Percentiles rank a stretch among this genome's conserved stretches.
Conservation (phyloP, 1,140 invertebrate genomes). For the Eueides isabella region DNA sequence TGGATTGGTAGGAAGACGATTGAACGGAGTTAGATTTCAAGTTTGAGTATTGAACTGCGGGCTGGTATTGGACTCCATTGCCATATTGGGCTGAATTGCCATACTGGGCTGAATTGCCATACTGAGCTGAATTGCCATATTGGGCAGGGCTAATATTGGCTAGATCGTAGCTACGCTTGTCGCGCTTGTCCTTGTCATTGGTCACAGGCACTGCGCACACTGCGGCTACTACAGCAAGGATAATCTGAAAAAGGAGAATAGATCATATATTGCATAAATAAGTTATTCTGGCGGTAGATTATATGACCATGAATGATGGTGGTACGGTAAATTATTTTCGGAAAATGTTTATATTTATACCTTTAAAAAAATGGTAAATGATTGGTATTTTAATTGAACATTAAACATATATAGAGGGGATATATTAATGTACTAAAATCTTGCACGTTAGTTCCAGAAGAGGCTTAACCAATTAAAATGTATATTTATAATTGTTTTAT, state of each 20-base stretch:
- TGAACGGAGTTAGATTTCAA: constrained; percentile 38
- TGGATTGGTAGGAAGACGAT: constrained; percentile 40
- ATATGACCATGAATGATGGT: no score
- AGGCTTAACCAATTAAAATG: no score
- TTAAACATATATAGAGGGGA: no score
- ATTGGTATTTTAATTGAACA: no score
- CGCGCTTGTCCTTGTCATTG: constrained; percentile 17
- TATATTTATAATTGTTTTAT: no score
- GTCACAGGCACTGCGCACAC: constrained; percentile 24
- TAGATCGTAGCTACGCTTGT: constrained; percentile 40
- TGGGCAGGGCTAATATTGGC: neutral
- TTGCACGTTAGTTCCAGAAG: no score
- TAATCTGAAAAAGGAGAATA: constrained; percentile 26
- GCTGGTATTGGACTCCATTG: constrained; percentile 8
- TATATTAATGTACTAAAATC: no score
- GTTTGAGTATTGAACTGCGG: constrained; percentile 16
- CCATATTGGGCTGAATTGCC: neutral
- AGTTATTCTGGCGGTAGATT: no score
- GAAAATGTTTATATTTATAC: no score
- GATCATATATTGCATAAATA: neutral
- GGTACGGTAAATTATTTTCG: no score
- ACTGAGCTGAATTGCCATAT: neutral
- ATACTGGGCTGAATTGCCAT: neutral
- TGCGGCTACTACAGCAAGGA: constrained; percentile 29
- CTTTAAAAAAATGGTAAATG: no score